Percentiles rank a stretch among this genome's conserved stretches.
Evolutionary conservation across 2,797 vertebrate genomes (phyloP).

Genomic region (Lates japonicus): DNA sequence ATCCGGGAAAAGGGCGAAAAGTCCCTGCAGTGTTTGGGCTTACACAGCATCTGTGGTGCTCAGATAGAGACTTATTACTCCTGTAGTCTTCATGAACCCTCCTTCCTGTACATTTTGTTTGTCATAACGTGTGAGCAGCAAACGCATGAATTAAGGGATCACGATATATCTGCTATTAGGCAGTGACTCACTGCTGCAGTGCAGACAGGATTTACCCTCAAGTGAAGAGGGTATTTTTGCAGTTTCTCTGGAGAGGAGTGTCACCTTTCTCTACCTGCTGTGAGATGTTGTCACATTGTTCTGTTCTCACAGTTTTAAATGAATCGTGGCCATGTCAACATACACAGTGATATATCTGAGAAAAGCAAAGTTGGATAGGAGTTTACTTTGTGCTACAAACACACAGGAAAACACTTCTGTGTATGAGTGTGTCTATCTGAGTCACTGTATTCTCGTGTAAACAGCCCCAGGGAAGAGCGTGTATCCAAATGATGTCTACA

Average conservation of each 20-base stretch:
- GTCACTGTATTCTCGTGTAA: constrained; percentile 19
- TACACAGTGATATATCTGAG: not conserved
- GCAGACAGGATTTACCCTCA: not conserved
- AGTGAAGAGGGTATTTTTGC: not conserved
- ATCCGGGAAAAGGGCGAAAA: constrained; percentile 6
- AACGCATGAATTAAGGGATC: not conserved
- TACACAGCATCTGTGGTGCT: not conserved
- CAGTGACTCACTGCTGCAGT: constrained; percentile 22
- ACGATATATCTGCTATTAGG: not conserved
- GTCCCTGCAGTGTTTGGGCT: constrained; percentile 7
- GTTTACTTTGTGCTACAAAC: not conserved
- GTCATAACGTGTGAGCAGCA: not conserved
- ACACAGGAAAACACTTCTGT: not conserved
- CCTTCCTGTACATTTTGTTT: not conserved
- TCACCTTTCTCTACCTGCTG: not conserved
- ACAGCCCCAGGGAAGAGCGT: constrained; percentile 16
- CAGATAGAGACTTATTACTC: constrained; percentile 6
- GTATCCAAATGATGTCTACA: constrained; percentile 11
- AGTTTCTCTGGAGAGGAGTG: not conserved
- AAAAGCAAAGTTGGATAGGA: not conserved
- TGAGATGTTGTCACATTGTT: not conserved
- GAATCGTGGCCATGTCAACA: not conserved
- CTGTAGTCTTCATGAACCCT: not conserved
- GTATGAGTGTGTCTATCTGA: not conserved
- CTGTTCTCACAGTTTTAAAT: not conserved